phyloP scores from a whole-genome alignment of 2,113 vertebrate genomes.

The Phocoena phocoena region DNA sequence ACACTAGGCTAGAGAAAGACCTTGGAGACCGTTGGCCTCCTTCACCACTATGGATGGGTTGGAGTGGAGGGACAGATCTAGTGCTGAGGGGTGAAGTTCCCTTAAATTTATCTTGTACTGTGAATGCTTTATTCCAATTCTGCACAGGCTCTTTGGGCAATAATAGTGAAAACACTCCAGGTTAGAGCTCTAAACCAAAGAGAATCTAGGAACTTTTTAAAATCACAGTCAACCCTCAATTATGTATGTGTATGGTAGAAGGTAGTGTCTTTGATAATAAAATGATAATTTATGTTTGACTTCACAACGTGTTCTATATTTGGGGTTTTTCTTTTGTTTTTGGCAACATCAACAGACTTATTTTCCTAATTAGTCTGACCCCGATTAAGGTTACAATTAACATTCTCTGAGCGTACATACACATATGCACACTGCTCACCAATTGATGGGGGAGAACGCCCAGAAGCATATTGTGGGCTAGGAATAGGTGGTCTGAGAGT shows the following conservation, averaged over 20 bases:
- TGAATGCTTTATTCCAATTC: neutral
- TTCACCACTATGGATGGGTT: neutral
- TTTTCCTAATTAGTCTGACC: conserved; percentile 69
- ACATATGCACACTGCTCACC: conserved; percentile 11
- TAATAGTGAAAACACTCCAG: conserved; percentile 14
- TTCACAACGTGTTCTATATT: conserved; percentile 46
- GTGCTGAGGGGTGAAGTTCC: neutral
- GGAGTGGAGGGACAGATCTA: neutral
- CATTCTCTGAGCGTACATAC: conserved; percentile 6
- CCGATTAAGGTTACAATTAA: conserved; percentile 34
- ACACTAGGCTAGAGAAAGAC: neutral
- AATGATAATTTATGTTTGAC: conserved; percentile 62
- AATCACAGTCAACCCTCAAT: conserved; percentile 13
- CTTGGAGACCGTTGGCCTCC: neutral
- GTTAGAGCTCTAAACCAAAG: conserved; percentile 1
- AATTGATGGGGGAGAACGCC: conserved; percentile 39
- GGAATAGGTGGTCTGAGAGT: conserved; percentile 51
- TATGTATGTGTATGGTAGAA: conserved; percentile 30
- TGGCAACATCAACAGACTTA: conserved; percentile 57
- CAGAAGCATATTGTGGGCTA: conserved; percentile 51
- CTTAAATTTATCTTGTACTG: neutral
- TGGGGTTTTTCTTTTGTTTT: conserved; percentile 47
- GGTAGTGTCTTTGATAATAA: conserved; percentile 30
- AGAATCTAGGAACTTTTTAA: conserved; percentile 25
- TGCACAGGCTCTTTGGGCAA: neutral